A percentile compares a stretch with the other conserved stretches of the same genome.
Conservation (phyloP, 1,140 invertebrate species). For the Tenebrio molitor region DNA sequence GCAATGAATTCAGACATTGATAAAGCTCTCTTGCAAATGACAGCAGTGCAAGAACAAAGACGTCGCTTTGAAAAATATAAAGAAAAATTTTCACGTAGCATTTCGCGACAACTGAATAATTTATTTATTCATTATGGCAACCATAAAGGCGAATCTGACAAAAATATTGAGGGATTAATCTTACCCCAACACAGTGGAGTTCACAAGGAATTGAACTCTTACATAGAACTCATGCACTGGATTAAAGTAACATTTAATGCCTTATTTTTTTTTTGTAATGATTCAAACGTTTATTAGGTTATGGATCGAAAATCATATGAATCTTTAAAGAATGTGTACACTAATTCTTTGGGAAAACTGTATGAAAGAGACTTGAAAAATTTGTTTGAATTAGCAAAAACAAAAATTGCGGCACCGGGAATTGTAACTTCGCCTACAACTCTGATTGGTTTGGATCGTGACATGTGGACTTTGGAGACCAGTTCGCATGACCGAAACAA, state of each 20-base stretch:
- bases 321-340: slow-evolving; percentile 86
- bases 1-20: slow-evolving; percentile 82
- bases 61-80: slow-evolving; percentile 87
- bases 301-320: slow-evolving; percentile 88
- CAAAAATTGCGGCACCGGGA: slow-evolving; percentile 56
- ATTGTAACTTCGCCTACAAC: slow-evolving; percentile 62
- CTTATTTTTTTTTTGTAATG: not conserved
- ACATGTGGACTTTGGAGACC: slow-evolving; percentile 71
- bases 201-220: slow-evolving; percentile 86
- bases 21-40: slow-evolving; percentile 76
- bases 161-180: slow-evolving; percentile 73
- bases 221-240: slow-evolving; percentile 93
- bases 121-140: slow-evolving; percentile 91
- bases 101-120: slow-evolving; percentile 92
- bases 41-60: slow-evolving; percentile 90
- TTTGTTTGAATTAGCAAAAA: slow-evolving; percentile 61
- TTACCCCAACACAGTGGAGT: slow-evolving; percentile 83
- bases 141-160: slow-evolving; percentile 67
- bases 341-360: slow-evolving; percentile 81
- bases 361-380: slow-evolving; percentile 84
- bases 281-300: slow-evolving; percentile 67
- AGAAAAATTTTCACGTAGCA: slow-evolving; percentile 85
- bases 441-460: slow-evolving; percentile 74
- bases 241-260: slow-evolving; percentile 58
- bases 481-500: slow-evolving; percentile 71